Conservation (phyloP, 37 sponge, comb jelly and placozoan species). For the Hexactinellida sp. region DNA sequence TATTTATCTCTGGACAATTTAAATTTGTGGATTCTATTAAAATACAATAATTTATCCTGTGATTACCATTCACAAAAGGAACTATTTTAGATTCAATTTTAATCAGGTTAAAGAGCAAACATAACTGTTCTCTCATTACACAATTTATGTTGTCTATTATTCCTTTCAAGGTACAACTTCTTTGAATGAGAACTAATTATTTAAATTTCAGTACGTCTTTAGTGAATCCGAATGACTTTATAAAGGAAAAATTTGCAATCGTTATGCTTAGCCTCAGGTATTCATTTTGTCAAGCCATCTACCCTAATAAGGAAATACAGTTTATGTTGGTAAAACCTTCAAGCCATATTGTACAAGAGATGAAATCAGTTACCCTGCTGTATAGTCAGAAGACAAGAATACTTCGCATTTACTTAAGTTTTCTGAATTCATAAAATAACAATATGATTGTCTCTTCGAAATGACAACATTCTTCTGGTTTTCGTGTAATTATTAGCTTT, state of each 20-base stretch:
- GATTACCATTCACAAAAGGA: too few species aligned
- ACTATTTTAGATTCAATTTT: too few species aligned
- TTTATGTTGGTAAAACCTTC: neutral
- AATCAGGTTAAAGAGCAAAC: too few species aligned
- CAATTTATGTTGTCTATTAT: too few species aligned
- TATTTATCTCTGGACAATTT: too few species aligned
- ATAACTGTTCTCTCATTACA: too few species aligned
- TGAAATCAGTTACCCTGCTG: neutral
- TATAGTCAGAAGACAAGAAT: neutral
- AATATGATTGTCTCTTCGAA: neutral
- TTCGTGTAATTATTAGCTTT: neutral
- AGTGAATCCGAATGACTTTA: neutral
- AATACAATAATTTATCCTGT: too few species aligned
- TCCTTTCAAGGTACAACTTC: too few species aligned
- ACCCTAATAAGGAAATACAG: neutral
- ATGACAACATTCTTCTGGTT: slow-evolving; percentile 4
- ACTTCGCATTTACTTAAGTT: neutral
- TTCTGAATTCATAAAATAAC: neutral
- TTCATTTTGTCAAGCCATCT: neutral
- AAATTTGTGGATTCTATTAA: too few species aligned
- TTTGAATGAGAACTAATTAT: too few species aligned
- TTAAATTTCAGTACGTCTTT: too few species aligned
- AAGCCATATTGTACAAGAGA: neutral
- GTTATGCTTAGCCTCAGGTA: neutral
- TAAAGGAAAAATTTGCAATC: neutral